Evolutionary conservation across 2,888 invertebrate species (phyloP).

Genomic region (Chalcosyrphus nemorum): DNA sequence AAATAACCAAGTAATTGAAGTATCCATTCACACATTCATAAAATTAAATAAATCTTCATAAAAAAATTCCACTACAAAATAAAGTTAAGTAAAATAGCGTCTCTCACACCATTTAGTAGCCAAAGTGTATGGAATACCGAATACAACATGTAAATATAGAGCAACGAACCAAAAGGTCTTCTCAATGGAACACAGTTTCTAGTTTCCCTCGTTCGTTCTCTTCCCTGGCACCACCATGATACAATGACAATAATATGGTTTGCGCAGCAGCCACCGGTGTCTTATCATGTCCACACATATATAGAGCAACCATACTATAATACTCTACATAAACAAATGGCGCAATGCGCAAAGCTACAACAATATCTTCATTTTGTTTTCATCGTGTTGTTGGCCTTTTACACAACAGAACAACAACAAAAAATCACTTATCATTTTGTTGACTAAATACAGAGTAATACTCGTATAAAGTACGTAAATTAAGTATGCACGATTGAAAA

Average conservation of each 20-base stretch:
- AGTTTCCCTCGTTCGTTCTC: conserved; percentile 13
- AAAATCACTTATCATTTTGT: conserved; percentile 48
- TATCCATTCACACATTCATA: conserved; percentile 38
- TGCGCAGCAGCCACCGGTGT: conserved; percentile 29
- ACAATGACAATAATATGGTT: conserved; percentile 12
- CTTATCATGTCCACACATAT: conserved; percentile 40
- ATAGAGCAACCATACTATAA: conserved; percentile 7
- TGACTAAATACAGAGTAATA: conserved; percentile 41
- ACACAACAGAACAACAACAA: conserved; percentile 12
- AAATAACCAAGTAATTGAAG: conserved; percentile 36
- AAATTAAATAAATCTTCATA: conserved; percentile 36
- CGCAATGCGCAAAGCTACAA: conserved; percentile 48
- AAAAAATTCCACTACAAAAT: conserved; percentile 44
- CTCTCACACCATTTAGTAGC: conserved; percentile 1
- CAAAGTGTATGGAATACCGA: background rate
- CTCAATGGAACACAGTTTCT: conserved; percentile 29
- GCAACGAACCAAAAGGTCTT: conserved; percentile 28
- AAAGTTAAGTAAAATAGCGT: conserved; percentile 11
- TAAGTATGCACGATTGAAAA: conserved; percentile 21
- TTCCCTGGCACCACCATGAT: conserved; percentile 15
- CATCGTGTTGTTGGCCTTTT: conserved; percentile 35
- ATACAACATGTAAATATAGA: background rate
- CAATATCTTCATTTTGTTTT: conserved; percentile 15
- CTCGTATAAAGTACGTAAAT: conserved; percentile 31
- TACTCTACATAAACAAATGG: conserved; percentile 35